These are phyloP conservation scores for Ectemnius continuus DNA, from an alignment of 2,888 invertebrate species.

Conservation along the genomic window DNA sequence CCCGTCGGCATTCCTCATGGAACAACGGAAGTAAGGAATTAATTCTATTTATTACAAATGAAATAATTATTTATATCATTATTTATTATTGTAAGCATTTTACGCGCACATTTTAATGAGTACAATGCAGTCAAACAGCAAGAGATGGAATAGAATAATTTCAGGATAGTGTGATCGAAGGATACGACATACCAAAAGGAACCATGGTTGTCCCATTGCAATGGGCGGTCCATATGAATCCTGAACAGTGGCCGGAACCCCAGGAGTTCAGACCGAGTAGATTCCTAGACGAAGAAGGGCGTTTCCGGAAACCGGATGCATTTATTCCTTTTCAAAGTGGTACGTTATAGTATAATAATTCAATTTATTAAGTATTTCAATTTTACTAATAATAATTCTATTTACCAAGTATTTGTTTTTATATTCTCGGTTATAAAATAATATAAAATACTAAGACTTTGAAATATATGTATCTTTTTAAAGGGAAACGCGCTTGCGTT, in stretches of 20 bases:
- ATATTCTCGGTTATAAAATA: too few relatives aligned
- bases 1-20: slow-evolving; percentile 93
- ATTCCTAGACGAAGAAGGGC: slow-evolving; percentile 84
- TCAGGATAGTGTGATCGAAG: slow-evolving; percentile 81
- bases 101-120: too few relatives aligned
- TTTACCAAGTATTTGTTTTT: not conserved
- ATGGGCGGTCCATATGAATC: slow-evolving; percentile 90
- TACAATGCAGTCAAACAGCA: too few relatives aligned
- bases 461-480: slow-evolving; percentile 66
- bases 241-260: slow-evolving; percentile 84
- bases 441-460: too few relatives aligned
- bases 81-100: too few relatives aligned
- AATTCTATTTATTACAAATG: not conserved
- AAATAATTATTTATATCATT: slow-evolving; percentile 13
- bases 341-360: slow-evolving; percentile 66
- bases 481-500: slow-evolving; percentile 91
- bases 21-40: slow-evolving; percentile 78
- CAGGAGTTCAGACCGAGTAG: slow-evolving; percentile 84
- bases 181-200: slow-evolving; percentile 84
- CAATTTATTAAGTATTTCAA: not conserved
- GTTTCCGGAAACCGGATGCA: slow-evolving; percentile 82
- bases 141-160: too few relatives aligned
- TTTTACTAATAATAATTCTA: not conserved
- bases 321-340: slow-evolving; percentile 93
- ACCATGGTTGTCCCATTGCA: slow-evolving; percentile 89